Conservation (phyloP, 1,140 invertebrate species). For the Heterodera carotae region DNA sequence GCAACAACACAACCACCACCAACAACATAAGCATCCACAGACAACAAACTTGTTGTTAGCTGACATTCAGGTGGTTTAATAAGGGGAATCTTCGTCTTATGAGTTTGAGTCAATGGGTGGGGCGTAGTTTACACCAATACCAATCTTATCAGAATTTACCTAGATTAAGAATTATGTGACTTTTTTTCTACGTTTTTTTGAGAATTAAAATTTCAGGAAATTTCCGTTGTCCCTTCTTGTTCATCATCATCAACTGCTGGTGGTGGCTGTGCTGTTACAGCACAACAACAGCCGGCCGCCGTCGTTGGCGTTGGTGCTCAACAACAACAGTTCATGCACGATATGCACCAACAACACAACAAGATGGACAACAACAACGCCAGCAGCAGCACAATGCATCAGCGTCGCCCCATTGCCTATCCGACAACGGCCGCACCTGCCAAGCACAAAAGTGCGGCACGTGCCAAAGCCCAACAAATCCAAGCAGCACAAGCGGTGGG, state of each 20-base stretch:
- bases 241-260: background rate
- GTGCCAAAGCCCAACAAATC: slow-evolving; percentile 18
- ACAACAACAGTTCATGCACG: background rate
- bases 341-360: background rate
- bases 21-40: background rate
- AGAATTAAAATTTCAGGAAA: background rate
- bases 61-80: background rate
- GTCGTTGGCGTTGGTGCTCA: too few relatives aligned
- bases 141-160: too few relatives aligned
- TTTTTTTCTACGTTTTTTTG: too few relatives aligned
- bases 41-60: background rate
- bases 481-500: slow-evolving; percentile 2
- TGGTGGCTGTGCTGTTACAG: too few relatives aligned
- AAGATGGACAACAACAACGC: background rate
- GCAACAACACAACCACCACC: background rate
- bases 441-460: slow-evolving; percentile 41
- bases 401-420: slow-evolving; percentile 21
- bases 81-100: too few relatives aligned
- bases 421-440: background rate
- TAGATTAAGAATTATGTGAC: too few relatives aligned
- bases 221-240: background rate
- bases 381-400: slow-evolving; percentile 7
- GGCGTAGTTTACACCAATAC: too few relatives aligned
- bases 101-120: too few relatives aligned
- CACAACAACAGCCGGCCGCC: too few relatives aligned